Conservation (phyloP, 2,888 invertebrate genomes). For the Hesperia comma region DNA sequence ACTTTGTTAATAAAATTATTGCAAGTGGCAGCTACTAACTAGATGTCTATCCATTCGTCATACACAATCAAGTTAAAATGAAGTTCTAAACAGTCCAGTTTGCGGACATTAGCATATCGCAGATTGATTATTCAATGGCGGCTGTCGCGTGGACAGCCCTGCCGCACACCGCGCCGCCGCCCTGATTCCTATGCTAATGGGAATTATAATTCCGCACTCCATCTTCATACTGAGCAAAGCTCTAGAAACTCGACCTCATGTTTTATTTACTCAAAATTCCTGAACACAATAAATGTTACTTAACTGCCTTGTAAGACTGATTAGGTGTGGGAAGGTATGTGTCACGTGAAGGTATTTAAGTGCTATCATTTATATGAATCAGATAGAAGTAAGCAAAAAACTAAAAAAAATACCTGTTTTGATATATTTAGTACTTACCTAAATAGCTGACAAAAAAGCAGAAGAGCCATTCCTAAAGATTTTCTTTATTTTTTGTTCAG, state of each 20-base stretch:
- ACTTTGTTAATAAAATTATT: no score
- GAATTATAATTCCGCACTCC: conserved; percentile 59
- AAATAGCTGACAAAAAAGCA: no score
- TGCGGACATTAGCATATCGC: conserved; percentile 32
- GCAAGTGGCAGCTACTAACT: no score
- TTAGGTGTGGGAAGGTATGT: background rate
- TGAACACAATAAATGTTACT: conserved; percentile 2
- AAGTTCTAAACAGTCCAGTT: conserved; percentile 20
- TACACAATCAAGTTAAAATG: conserved; percentile 6
- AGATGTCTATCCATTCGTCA: background rate
- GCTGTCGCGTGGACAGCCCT: conserved; percentile 53
- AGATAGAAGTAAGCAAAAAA: no score
- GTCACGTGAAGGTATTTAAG: no score
- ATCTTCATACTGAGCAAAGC: conserved; percentile 39
- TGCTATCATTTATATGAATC: no score
- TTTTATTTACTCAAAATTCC: conserved; percentile 25
- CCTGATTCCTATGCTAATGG: conserved; percentile 76
- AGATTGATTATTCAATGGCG: conserved; percentile 37
- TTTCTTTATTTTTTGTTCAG: no score
- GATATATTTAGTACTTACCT: no score
- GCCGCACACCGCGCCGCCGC: conserved; percentile 64
- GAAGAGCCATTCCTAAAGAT: no score
- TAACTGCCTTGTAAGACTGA: background rate
- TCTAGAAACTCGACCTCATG: conserved; percentile 24
- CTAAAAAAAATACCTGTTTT: no score